Conservation (phyloP, 2,888 invertebrate genomes). For the Argyra leucocephala region DNA sequence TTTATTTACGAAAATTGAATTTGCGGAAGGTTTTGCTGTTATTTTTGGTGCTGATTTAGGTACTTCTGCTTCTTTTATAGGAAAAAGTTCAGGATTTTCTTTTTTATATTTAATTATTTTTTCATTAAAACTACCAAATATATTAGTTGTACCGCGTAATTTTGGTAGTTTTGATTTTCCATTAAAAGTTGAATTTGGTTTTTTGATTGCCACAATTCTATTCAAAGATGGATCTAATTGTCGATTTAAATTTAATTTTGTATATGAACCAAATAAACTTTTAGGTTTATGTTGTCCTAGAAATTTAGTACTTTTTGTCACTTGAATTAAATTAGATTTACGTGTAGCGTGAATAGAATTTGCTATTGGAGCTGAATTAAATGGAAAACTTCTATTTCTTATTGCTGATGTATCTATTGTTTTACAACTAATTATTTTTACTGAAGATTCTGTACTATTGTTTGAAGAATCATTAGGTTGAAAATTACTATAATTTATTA, state of each 20-base stretch:
- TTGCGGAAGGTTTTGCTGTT: not conserved
- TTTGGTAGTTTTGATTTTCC: not conserved
- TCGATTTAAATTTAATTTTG: not conserved
- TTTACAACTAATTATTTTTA: slow-evolving; percentile 8
- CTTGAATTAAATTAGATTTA: not conserved
- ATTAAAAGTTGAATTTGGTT: not conserved
- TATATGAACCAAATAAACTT: not conserved
- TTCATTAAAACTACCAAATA: not conserved
- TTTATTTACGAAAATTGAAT: not conserved
- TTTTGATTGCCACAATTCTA: not conserved
- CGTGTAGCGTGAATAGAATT: not conserved
- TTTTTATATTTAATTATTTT: not conserved
- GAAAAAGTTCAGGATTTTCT: not conserved
- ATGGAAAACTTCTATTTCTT: not conserved
- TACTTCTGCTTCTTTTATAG: not conserved
- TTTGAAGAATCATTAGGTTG: too few relatives aligned
- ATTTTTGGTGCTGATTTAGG: not conserved
- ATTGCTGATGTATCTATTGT: slow-evolving; percentile 8
- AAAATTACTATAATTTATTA: not conserved
- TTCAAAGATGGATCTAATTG: not conserved
- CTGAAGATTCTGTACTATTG: not conserved
- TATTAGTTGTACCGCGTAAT: not conserved
- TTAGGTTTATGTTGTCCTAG: not conserved
- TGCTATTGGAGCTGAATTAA: not conserved
- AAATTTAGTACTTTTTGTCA: not conserved